A percentile compares a stretch with the other conserved stretches of the same genome.
phyloP scores from a whole-genome alignment of 2,113 vertebrate species.

The Megaleporinus macrocephalus region DNA sequence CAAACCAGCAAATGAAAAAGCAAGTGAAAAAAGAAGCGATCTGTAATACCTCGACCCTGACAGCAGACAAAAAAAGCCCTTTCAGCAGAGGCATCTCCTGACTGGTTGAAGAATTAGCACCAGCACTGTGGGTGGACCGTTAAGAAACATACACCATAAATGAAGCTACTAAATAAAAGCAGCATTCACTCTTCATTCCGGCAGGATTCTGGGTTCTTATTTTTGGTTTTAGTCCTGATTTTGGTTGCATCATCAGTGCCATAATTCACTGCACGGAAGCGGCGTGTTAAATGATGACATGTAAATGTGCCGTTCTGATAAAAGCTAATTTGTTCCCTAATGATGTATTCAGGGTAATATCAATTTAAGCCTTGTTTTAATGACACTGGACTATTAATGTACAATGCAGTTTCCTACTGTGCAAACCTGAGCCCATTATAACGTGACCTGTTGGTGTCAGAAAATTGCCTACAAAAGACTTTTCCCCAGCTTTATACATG shows the following conservation, averaged over 20 bases:
- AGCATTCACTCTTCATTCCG: slow-evolving; percentile 41
- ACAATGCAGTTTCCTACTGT: background rate
- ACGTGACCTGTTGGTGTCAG: background rate
- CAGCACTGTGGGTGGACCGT: slow-evolving; percentile 43
- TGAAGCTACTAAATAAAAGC: slow-evolving; percentile 40
- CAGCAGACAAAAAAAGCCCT: slow-evolving; percentile 38
- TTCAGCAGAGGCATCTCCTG: slow-evolving; percentile 34
- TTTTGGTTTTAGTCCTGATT: slow-evolving; percentile 36
- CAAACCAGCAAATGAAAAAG: slow-evolving; percentile 41
- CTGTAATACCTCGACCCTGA: slow-evolving; percentile 44
- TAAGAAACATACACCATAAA: slow-evolving; percentile 45
- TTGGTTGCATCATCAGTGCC: slow-evolving; percentile 16
- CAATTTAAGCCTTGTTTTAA: slow-evolving; percentile 11
- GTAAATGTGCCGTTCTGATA: slow-evolving; percentile 3
- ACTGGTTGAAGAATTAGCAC: slow-evolving; percentile 15
- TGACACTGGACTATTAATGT: background rate
- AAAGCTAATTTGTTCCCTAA: background rate
- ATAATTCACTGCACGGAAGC: background rate
- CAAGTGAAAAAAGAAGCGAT: slow-evolving; percentile 34
- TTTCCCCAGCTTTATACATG: background rate
- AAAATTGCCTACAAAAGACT: background rate
- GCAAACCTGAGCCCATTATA: background rate
- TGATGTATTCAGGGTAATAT: background rate
- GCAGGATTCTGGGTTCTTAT: slow-evolving; percentile 32
- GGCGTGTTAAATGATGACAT: background rate